These are phyloP conservation scores for Atrina japonica DNA, from an alignment of 2,888 invertebrate genomes.

Conservation along the genomic window DNA sequence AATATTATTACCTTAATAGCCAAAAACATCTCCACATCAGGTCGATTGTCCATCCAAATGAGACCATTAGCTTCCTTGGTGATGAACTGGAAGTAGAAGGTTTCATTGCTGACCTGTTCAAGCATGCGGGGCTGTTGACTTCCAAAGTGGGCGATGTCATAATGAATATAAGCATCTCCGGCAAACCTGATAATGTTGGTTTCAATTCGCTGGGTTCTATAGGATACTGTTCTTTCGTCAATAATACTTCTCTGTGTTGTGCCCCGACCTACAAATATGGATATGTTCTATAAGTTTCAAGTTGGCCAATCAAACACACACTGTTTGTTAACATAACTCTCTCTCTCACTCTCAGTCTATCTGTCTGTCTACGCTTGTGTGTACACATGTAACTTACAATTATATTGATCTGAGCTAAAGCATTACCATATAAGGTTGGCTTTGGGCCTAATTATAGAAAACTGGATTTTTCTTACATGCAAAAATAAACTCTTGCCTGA, in stretches of 20 bases:
- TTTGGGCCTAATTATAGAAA: no score
- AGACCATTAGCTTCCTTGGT: conserved; percentile 70
- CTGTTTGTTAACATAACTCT: background rate
- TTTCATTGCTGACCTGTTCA: conserved; percentile 51
- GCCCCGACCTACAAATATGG: conserved; percentile 1
- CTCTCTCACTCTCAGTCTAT: background rate
- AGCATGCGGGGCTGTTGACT: conserved; percentile 58
- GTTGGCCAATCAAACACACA: no score
- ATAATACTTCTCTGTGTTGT: background rate
- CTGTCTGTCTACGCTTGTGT: no score
- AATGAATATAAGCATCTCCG: conserved; percentile 62
- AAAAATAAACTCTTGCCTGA: no score
- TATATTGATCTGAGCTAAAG: no score
- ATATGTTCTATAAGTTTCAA: background rate
- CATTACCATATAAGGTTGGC: no score
- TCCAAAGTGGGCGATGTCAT: conserved; percentile 60
- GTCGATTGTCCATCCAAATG: conserved; percentile 72
- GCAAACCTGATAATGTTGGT: conserved; percentile 60
- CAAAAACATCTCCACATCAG: conserved; percentile 62
- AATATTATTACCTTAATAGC: conserved; percentile 76
- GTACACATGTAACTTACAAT: no score
- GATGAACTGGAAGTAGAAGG: conserved; percentile 68
- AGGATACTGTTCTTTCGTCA: conserved; percentile 3
- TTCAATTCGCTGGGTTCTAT: background rate
- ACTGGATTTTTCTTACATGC: no score